Evolutionary conservation across 2,888 invertebrate species (phyloP).

Genomic region (Ophion slaviceki): DNA sequence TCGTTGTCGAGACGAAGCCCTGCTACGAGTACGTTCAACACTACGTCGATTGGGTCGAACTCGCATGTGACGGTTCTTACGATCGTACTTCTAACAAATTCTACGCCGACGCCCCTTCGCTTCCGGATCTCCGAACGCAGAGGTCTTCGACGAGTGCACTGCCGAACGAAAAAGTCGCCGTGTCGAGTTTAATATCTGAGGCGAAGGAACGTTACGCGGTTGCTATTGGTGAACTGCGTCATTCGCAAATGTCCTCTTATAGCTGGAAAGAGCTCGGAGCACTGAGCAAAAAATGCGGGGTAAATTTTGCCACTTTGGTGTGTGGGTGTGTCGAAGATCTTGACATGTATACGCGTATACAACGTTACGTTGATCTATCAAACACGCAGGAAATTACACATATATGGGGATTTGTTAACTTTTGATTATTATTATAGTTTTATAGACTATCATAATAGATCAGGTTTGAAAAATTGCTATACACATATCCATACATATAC

Average conservation of each 20-base stretch:
- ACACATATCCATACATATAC: too few species aligned
- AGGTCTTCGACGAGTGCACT: conserved; percentile 38
- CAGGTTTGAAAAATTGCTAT: too few species aligned
- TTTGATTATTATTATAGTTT: too few species aligned
- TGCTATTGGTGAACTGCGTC: conserved; percentile 64
- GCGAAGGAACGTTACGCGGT: conserved; percentile 67
- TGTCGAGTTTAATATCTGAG: conserved; percentile 61
- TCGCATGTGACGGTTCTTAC: conserved; percentile 70
- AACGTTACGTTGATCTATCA: too few species aligned
- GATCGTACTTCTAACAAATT: conserved; percentile 59
- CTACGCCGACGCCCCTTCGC: conserved; percentile 36
- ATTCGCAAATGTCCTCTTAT: conserved; percentile 62
- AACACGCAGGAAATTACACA: too few species aligned
- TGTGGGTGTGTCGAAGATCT: background rate
- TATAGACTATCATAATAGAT: too few species aligned
- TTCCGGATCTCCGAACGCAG: conserved; percentile 16
- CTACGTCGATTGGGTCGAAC: conserved; percentile 72
- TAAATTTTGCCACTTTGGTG: conserved; percentile 34
- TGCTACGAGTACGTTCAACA: conserved; percentile 70
- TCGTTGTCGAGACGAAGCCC: conserved; percentile 68
- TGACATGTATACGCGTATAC: too few species aligned
- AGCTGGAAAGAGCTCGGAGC: conserved; percentile 66
- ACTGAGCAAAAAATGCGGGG: conserved; percentile 57
- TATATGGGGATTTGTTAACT: too few species aligned
- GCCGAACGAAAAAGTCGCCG: background rate